A percentile compares a stretch with the other conserved stretches of the same genome.
These are phyloP conservation scores for Larimichthys crocea DNA, from an alignment of 2,113 vertebrate genomes.

Conservation along the genomic window DNA sequence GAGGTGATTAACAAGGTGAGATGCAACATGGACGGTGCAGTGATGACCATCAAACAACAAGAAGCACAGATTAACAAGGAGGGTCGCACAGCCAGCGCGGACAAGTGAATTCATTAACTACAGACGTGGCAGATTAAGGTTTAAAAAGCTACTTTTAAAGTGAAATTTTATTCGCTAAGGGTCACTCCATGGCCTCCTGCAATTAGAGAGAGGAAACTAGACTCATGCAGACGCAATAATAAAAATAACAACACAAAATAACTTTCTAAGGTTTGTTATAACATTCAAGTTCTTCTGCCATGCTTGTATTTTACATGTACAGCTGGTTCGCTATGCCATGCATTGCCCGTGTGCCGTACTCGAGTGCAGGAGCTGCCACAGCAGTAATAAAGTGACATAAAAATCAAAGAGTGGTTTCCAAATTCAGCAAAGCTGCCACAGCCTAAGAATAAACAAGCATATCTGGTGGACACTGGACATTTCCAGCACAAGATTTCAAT, in stretches of 20 bases:
- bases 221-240: constrained; percentile 37
- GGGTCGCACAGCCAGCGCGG: constrained; percentile 72
- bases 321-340: constrained; percentile 48
- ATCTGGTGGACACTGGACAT: background rate
- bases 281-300: constrained; percentile 41
- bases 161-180: background rate
- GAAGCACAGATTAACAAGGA: constrained; percentile 65
- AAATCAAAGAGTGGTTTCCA: constrained; percentile 23
- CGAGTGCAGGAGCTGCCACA: constrained; percentile 31
- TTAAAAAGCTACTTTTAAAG: background rate
- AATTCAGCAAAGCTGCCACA: constrained; percentile 32
- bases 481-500: background rate
- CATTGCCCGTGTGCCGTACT: constrained; percentile 34
- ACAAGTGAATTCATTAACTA: constrained; percentile 38
- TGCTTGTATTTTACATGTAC: constrained; percentile 26
- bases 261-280: constrained; percentile 24
- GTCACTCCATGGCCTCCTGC: constrained; percentile 51
- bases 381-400: background rate
- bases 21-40: constrained; percentile 50
- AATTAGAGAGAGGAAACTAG: constrained; percentile 40
- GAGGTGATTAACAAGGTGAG: constrained; percentile 53
- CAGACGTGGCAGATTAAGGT: background rate
- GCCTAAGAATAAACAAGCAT: background rate
- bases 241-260: constrained; percentile 2
- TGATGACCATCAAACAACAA: constrained; percentile 57